phyloP scores from a whole-genome alignment of 1,140 invertebrate genomes.

The Penaeus chinensis region DNA sequence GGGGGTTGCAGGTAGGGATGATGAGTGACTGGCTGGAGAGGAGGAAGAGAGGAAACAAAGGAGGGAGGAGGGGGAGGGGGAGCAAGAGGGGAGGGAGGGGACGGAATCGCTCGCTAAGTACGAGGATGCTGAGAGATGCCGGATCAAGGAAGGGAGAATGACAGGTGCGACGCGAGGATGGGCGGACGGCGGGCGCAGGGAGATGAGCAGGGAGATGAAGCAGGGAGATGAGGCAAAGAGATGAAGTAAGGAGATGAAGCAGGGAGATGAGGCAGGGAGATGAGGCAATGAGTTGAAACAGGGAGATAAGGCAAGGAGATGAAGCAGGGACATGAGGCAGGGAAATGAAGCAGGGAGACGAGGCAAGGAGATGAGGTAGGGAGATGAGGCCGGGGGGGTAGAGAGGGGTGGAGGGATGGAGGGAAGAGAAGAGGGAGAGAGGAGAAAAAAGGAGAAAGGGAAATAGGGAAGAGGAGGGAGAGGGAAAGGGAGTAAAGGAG shows the following conservation, averaged over 20 bases:
- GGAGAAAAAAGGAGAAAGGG: no score
- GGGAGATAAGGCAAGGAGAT: no score
- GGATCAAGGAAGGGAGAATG: background rate
- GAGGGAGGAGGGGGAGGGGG: background rate
- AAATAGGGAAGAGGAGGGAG: no score
- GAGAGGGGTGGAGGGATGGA: no score
- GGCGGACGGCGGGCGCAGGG: background rate
- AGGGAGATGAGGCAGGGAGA: no score
- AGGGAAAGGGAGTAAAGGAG: no score
- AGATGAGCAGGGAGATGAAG: background rate
- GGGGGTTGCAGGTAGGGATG: background rate
- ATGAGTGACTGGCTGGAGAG: background rate
- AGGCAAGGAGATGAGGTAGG: no score
- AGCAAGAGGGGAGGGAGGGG: background rate
- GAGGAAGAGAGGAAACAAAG: background rate
- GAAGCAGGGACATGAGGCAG: no score
- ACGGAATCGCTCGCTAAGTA: background rate
- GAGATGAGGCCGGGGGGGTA: no score
- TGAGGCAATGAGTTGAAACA: no score
- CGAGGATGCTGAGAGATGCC: background rate
- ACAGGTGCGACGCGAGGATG: background rate
- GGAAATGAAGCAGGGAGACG: no score
- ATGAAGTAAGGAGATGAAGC: background rate
- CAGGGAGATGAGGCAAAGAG: background rate
- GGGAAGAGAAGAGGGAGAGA: no score